Evolutionary conservation across 2,888 invertebrate genomes (phyloP), one percentile per base, ranked within the genome.

Genomic region (Leuctra nigra): DNA sequence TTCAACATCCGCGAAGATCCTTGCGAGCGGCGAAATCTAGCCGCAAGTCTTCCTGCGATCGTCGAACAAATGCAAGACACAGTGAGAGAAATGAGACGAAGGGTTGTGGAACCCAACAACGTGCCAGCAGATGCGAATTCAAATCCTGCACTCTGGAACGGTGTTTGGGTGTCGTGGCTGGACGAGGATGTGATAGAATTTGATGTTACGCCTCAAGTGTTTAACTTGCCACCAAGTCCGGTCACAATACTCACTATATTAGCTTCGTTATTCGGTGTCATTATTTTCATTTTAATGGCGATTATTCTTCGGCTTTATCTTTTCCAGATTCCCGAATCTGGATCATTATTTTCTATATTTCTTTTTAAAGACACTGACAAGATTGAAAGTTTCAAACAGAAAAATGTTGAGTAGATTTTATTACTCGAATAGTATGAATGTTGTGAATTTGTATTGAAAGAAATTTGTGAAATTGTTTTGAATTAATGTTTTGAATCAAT

Each of bases 91-190:
- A 70, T 74, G 56, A 69, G 73, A n/a, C 63, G 68, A 41, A 72
- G 72, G 1, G 72, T 75, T 1, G 54, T 75, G 14, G 67, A 71
- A 1, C 70, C 77, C 0, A 71, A 71, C 55, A 79, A 79, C 58
- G 62, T 72, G 1, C 71, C 74, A 1, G 63, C 68, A 1, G 76
- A 77, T 61, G 68, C 71, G 0, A 69, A 69, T 1, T 75, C 77
- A 1, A 72, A 82, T 69, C 82, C 83, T 0, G 63, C 64, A 0
- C 63, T 70, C 4, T 80, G 78, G 72, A 75, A 78, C 53, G 73
- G 75, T 53, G 75, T 76, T 0, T 83, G 83, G 83, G 73, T 73
- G 1, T 74, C 72, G 62, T 83, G 82, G 83, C 68, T 71, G 63
- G 80, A 81, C 53, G 54, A 33, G 4, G n/a, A 16, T 14, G 7